Base-by-base conservation (phyloP, 2,797 vertebrate species). In the Steatocranus sp. region DNA sequence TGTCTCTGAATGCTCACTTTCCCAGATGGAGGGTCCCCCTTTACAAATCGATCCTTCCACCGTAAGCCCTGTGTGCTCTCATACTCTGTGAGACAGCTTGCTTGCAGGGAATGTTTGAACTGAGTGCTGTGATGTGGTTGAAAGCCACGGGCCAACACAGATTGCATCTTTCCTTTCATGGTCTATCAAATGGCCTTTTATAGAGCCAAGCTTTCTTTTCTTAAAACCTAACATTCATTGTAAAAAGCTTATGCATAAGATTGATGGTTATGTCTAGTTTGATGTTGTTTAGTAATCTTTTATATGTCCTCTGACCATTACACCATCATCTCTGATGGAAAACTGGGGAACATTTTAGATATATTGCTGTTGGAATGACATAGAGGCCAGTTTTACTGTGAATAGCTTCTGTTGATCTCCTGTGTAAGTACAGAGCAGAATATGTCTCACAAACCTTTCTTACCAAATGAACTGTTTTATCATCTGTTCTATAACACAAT, bases 21-120 rank as follows among this genome's bases (percentile, higher is more conserved):
- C 68, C 86, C 92, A 94, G 89, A 91, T 89, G 90, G 86, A 89
- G n/a, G n/a, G 80, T 79, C 82, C 76, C 81, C 80, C 68, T 75
- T 18, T 77, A 79, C 50, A 66, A 66, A 88, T 76, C n/a, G 8
- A 81, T 78, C 66, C 74, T 51, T 76, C 79, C 68, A 73, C 79
- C 63, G 27, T 63, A 32, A 86, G 82, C 74, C 58, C 68, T 25
- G 58, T 20, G 18, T 48, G 48, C 58, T 83, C 51, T 76, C 38
- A 79, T 61, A 76, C 43, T 58, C 32, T 53, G 5, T 32, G 66
- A 87, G 63, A 58, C 63, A 23, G 78, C 23, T 61, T 25, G 73
- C 80, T 80, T 68, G 63, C 66, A 89, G 75, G 68, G 68, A 50
- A 82, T 70, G 51, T 79, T 82, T 84, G 78, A 80, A 73, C 61